Base-by-base conservation (phyloP, 2,797 vertebrate species). In the Pangasius macronema region DNA sequence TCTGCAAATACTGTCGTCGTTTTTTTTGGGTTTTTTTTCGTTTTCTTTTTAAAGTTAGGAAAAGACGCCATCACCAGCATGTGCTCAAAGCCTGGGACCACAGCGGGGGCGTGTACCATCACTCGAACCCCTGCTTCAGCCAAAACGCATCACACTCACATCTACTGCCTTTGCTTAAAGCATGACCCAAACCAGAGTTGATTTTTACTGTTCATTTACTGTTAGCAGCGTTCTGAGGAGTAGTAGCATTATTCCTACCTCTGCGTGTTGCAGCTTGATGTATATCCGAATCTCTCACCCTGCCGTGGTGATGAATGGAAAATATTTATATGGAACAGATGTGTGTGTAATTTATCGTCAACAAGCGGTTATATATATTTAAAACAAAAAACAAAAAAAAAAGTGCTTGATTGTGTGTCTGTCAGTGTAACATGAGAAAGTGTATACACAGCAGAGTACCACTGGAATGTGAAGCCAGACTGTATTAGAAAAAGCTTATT, bases 391-490 rank as follows among this genome's bases (percentile, higher is more conserved):
- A 90, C 93, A 90, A 93, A 93, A 93, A 87, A 85, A 93, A 85
- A 94, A 91, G 93, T 94, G 94, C 93, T 95, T 94, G 95, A 92
- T 94, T 94, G 94, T 95, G 94, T 94, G 93, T 93, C 89, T 95
- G 93, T 95, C 92, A 93, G 93, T 94, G 95, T 94, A 94, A 94
- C 93, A 93, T 95, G 90, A 94, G 94, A 95, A 93, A 95, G 94
- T 94, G 95, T 96, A 95, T 95, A 95, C 95, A 95, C 88, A 93
- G 95, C 93, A 92, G 92, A 95, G 94, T 95, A 96, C 95, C 95
- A 96, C 95, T 96, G 95, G 95, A 96, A 96, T 96, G 95, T 96
- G 95, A 96, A 96, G 95, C 96, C 95, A 96, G 95, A 96, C 93
- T 94, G 94, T 95, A 94, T 95, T 95, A 93, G 93, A 92, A 93